Percentiles rank a stretch among this genome's conserved stretches.
These are phyloP conservation scores for Clytia hemisphaerica DNA, from an alignment of 30 jellyfish, hydroid and myxozoan genomes.

Conservation along the genomic window DNA sequence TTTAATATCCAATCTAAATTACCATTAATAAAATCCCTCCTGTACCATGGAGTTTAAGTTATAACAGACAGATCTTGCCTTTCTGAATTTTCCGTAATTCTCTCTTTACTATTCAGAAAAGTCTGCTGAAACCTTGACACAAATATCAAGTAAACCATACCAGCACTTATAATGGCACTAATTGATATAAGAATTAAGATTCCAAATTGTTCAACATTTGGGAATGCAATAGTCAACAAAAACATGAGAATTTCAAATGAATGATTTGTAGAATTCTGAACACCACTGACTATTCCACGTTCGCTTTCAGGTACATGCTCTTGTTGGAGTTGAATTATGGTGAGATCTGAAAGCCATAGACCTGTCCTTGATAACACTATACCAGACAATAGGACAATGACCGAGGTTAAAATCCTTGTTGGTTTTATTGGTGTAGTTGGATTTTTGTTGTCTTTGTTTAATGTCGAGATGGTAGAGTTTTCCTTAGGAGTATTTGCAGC, in stretches of 20 bases:
- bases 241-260: slow-evolving; percentile 70
- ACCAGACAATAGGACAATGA: slow-evolving; percentile 71
- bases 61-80: too few relatives aligned
- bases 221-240: slow-evolving; percentile 60
- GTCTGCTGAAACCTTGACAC: too few relatives aligned
- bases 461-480: too few relatives aligned
- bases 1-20: too few relatives aligned
- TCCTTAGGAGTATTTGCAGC: too few relatives aligned
- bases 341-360: slow-evolving; percentile 93
- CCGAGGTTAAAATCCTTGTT: slow-evolving; percentile 40
- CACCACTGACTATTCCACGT: slow-evolving; percentile 95
- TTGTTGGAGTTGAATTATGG: slow-evolving; percentile 91
- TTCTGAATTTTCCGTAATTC: too few relatives aligned
- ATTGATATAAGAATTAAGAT: slow-evolving; percentile 57
- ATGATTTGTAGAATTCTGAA: slow-evolving; percentile 81
- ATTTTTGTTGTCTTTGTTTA: not conserved
- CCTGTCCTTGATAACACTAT: slow-evolving; percentile 87
- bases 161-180: slow-evolving; percentile 63
- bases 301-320: slow-evolving; percentile 80
- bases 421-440: not conserved
- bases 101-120: too few relatives aligned
- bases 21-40: too few relatives aligned
- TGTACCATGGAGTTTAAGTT: too few relatives aligned
- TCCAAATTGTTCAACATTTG: slow-evolving; percentile 76
- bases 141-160: slow-evolving; percentile 44